These are phyloP conservation scores for Stomatorhinus walkeri DNA, from an alignment of 2,797 vertebrate species.

Conservation along the genomic window DNA sequence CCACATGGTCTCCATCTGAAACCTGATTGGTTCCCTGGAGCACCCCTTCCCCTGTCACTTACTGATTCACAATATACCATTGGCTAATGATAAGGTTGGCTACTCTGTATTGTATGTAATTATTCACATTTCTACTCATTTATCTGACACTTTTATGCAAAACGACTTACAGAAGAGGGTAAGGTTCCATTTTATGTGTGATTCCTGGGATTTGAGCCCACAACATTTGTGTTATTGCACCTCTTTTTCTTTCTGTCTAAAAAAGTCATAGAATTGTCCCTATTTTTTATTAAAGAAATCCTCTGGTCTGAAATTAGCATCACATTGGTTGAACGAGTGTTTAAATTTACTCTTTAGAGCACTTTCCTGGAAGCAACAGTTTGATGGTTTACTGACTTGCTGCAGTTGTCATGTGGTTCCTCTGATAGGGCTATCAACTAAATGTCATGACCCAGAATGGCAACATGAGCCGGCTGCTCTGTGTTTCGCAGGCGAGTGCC, in stretches of 20 bases:
- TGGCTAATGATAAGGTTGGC: background rate
- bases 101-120: background rate
- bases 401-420: background rate
- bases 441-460: background rate
- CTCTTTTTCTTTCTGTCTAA: background rate
- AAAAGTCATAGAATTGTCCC: background rate
- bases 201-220: background rate
- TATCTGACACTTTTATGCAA: background rate
- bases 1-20: background rate
- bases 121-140: background rate
- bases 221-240: background rate
- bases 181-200: background rate
- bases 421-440: background rate
- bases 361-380: background rate
- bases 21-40: background rate
- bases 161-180: background rate
- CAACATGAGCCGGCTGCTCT: background rate
- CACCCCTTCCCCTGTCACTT: background rate
- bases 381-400: background rate
- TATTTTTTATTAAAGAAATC: background rate
- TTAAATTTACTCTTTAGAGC: background rate
- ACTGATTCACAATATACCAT: background rate
- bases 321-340: background rate
- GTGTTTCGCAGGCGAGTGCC: slow-evolving; percentile 70
- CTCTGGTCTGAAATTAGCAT: background rate